Conservation (phyloP, 2,888 invertebrate species). For the Slavum lentiscoides region DNA sequence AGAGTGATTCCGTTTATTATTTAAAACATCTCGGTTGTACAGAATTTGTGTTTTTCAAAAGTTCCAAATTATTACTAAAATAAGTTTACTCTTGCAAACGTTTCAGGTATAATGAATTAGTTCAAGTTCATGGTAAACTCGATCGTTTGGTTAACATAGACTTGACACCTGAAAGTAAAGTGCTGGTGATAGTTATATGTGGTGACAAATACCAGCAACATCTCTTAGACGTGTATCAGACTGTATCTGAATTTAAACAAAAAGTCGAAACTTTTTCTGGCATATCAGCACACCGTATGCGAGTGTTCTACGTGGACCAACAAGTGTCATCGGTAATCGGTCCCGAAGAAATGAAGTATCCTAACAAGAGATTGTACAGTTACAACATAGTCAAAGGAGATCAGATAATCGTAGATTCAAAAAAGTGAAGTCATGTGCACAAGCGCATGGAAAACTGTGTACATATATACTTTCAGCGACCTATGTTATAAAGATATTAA, state of each 20-base stretch:
- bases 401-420: conserved; percentile 86
- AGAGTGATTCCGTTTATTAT: too few species aligned
- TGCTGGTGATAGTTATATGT: conserved; percentile 82
- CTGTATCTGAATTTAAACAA: conserved; percentile 73
- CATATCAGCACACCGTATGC: conserved; percentile 81
- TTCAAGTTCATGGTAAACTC: conserved; percentile 83
- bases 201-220: conserved; percentile 64
- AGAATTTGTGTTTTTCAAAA: too few species aligned
- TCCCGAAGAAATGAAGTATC: conserved; percentile 87
- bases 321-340: conserved; percentile 65
- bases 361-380: conserved; percentile 85
- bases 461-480: conserved; percentile 31
- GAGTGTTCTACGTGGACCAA: conserved; percentile 86
- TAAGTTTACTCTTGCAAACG: conserved; percentile 23
- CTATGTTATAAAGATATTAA: conserved; percentile 35
- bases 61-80: neutral
- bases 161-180: conserved; percentile 81
- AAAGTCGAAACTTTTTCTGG: conserved; percentile 80
- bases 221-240: conserved; percentile 74
- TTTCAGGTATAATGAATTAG: conserved; percentile 78
- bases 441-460: neutral
- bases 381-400: conserved; percentile 88
- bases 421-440: conserved; percentile 59
- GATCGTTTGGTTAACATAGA: conserved; percentile 88
- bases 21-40: too few species aligned